Evolutionary conservation across 2,888 invertebrate genomes (phyloP).

Genomic region (Ecdyonurus torrentis): DNA sequence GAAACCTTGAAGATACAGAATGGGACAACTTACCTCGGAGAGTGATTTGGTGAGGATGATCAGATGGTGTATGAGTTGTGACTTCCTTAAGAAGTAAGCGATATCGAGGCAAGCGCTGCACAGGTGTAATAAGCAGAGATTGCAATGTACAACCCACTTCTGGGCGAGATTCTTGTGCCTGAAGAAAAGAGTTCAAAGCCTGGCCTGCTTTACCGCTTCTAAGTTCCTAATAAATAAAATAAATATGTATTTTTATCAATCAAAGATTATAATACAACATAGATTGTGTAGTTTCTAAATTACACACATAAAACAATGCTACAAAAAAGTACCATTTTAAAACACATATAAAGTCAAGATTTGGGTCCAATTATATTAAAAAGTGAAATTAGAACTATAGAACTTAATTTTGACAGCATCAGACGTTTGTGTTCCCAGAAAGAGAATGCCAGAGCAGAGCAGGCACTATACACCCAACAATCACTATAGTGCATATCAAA

Average conservation of each 20-base stretch:
- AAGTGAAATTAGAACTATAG: too few species aligned
- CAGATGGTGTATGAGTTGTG: constrained; percentile 36
- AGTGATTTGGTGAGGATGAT: constrained; percentile 36
- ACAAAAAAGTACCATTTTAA: too few species aligned
- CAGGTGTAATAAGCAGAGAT: constrained; percentile 56
- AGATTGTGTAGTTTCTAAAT: background rate
- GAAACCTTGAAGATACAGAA: constrained; percentile 12
- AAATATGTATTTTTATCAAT: too few species aligned
- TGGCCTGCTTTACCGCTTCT: background rate
- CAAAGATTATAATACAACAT: too few species aligned
- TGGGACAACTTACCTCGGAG: constrained; percentile 28
- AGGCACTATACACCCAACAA: too few species aligned
- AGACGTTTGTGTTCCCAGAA: too few species aligned
- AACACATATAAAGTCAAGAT: too few species aligned
- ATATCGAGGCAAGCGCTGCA: constrained; percentile 63
- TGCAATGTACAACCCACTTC: constrained; percentile 53
- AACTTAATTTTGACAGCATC: too few species aligned
- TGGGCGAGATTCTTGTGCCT: constrained; percentile 44
- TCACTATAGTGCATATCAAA: too few species aligned
- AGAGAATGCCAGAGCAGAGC: too few species aligned
- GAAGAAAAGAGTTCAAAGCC: background rate
- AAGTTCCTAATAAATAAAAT: background rate
- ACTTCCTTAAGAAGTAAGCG: constrained; percentile 53
- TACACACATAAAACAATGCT: too few species aligned
- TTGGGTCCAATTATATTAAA: too few species aligned